phyloP scores from a whole-genome alignment of 2,888 invertebrate species.

The Asteroscopus sphinx region DNA sequence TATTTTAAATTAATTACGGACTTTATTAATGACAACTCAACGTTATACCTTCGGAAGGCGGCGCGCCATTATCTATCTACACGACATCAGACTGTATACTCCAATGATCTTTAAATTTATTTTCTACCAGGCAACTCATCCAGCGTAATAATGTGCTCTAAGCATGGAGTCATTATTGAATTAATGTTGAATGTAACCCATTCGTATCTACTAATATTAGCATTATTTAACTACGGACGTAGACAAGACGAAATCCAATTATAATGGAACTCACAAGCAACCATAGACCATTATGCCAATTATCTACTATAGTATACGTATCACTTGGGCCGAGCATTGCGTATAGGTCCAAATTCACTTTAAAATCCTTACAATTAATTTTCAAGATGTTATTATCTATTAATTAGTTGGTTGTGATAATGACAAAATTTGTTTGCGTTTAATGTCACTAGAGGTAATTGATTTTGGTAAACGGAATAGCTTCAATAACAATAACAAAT shows the following conservation, averaged over 20 bases:
- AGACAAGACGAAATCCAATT: constrained; percentile 64
- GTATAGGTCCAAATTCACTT: constrained; percentile 38
- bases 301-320: constrained; percentile 65
- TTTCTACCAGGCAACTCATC: constrained; percentile 45
- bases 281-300: constrained; percentile 67
- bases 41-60: constrained; percentile 6
- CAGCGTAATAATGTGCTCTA: constrained; percentile 43
- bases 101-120: constrained; percentile 46
- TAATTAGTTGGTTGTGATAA: constrained; percentile 13
- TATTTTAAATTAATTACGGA: constrained; percentile 7
- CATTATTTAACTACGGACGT: constrained; percentile 59
- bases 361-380: constrained; percentile 24
- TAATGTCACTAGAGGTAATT: not conserved
- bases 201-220: constrained; percentile 49
- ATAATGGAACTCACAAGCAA: constrained; percentile 63
- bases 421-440: constrained; percentile 15
- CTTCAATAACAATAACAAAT: no score
- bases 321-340: constrained; percentile 25
- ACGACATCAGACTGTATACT: constrained; percentile 29
- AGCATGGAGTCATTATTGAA: constrained; percentile 46
- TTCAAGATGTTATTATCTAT: constrained; percentile 42
- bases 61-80: constrained; percentile 29
- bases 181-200: constrained; percentile 47
- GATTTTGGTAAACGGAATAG: constrained; percentile 1
- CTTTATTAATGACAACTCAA: constrained; percentile 26